A percentile compares a stretch with the other conserved stretches of the same genome.
Evolutionary conservation across 1,140 invertebrate genomes (phyloP).

Genomic region (Drosophila bifasciata): DNA sequence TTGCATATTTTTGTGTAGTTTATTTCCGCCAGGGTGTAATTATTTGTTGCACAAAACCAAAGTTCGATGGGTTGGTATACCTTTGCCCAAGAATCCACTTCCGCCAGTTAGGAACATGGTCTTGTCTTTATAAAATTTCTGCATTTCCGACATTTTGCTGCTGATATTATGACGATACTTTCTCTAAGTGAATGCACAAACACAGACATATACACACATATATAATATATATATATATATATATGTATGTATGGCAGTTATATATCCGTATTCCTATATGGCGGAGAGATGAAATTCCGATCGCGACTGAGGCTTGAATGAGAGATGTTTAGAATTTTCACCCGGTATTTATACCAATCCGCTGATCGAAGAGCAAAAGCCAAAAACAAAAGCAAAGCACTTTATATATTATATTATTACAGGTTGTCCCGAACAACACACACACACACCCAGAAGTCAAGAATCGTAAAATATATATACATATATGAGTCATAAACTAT

Average conservation of each 20-base stretch:
- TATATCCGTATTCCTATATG: constrained; percentile 10
- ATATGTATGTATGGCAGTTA: not conserved
- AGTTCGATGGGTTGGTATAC: constrained; percentile 48
- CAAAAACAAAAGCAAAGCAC: constrained; percentile 24
- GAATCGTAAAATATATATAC: no score
- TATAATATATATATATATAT: no score
- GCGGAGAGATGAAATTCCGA: not conserved
- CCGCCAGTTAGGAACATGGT: constrained; percentile 88
- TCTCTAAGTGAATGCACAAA: not conserved
- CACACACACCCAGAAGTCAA: no score
- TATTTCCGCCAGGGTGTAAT: no score
- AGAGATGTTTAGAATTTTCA: constrained; percentile 22
- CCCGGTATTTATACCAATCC: constrained; percentile 57
- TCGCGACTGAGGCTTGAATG: constrained; percentile 44
- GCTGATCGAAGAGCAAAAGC: constrained; percentile 8
- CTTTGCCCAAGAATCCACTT: constrained; percentile 92
- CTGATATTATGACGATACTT: not conserved
- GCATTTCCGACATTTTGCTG: constrained; percentile 81
- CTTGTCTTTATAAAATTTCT: constrained; percentile 86
- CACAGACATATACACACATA: not conserved
- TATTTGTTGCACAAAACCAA: not conserved
- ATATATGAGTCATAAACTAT: no score
- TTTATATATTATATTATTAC: not conserved
- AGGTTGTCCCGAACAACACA: constrained; percentile 1
- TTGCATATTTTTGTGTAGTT: no score